Evolutionary conservation across 2,888 invertebrate genomes (phyloP), one percentile per base, ranked within the genome.

Genomic region (Graphium colonna): DNA sequence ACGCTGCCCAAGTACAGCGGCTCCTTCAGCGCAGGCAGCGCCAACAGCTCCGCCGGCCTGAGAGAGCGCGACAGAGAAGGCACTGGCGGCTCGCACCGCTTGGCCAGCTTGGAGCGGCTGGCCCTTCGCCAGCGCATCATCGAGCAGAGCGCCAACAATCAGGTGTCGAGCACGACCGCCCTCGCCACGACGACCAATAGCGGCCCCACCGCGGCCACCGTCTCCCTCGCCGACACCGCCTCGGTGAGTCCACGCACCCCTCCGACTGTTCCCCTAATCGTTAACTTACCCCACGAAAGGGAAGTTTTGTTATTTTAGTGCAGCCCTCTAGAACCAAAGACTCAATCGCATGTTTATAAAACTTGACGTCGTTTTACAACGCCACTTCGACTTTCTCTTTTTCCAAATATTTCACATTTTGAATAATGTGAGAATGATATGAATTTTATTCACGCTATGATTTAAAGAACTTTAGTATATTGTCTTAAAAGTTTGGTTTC

Each of bases 61-160:
- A 84, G 94, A 56, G 92, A 92, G 65, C 90, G 94, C 57, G 94
- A 94, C 62, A 77, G 88, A 58, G 94, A 94, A 71, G 92, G 93
- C 65, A 87, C 92, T 60, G 94, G 94, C 64, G 94, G 94, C 68
- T 95, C 95, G 51, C 96, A 95, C 82, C 90, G 93, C 60, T 90
- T 96, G 65, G 94, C 95, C 51, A 95, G 95, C 76, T 91, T 96
- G 60, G 96, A 96, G 82, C 92, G 95, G 75, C 90, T 96, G 72
- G 96, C 96, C 43, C 92, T 95, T 65, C 91, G 95, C 57, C 96
- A 96, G 80, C 93, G 95, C 74, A 93, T 95, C 69, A 93, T 95
- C 73, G 95, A 95, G 73, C 93, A 93, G 61, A 88, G 66, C 73
- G 68, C 89, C 9, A 90, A 91, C 70, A 91, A 90, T 75, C 90